Conservation (phyloP, 1,140 invertebrate species). For the Wasmannia auropunctata region DNA sequence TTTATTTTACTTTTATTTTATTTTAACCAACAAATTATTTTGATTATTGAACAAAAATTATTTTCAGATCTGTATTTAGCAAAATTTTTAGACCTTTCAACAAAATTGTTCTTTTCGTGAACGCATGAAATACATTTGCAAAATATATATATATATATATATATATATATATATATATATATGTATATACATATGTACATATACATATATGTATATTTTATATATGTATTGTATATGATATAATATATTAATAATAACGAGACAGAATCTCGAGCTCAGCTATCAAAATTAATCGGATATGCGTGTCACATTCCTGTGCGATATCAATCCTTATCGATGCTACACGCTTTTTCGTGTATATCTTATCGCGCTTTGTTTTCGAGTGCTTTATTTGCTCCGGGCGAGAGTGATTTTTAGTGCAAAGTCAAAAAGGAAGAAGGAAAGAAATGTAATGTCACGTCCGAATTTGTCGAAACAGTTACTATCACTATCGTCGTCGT, state of each 20-base stretch:
- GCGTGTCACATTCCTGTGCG: constrained; percentile 64
- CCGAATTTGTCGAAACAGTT: background rate
- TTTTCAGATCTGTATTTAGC: no score
- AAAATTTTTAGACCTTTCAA: no score
- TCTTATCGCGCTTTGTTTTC: constrained; percentile 83
- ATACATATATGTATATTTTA: background rate
- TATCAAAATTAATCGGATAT: constrained; percentile 68
- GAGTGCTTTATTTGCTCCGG: constrained; percentile 80
- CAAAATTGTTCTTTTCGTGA: no score
- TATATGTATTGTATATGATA: no score
- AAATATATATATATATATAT: background rate
- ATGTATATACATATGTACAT: background rate
- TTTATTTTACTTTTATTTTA: no score
- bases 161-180: background rate
- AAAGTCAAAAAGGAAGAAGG: background rate
- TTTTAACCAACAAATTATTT: no score
- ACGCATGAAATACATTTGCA: background rate
- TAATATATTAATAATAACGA: constrained; percentile 41
- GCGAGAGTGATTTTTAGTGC: constrained; percentile 46
- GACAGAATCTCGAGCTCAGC: constrained; percentile 13
- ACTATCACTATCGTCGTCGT: background rate
- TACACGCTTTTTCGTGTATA: constrained; percentile 69
- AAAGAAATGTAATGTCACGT: background rate
- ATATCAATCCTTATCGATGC: constrained; percentile 80
- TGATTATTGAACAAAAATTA: no score